These are phyloP conservation scores for Drosophila neonasuta DNA, from an alignment of 2,888 invertebrate genomes.

Conservation along the genomic window DNA sequence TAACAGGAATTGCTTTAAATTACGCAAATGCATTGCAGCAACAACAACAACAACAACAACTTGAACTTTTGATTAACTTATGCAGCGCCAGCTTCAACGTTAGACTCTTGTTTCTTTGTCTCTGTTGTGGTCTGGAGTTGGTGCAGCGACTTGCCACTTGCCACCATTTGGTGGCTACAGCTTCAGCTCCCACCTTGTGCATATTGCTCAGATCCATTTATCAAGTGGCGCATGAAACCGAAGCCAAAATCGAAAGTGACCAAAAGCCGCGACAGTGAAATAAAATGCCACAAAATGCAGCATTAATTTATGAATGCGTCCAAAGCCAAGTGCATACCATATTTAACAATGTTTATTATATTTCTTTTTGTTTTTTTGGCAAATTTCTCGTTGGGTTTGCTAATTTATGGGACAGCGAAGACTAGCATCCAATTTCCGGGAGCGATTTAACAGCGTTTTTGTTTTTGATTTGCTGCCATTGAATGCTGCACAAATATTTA, in stretches of 20 bases:
- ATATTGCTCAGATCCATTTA: constrained; percentile 56
- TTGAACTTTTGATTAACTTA: constrained; percentile 78
- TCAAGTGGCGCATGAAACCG: constrained; percentile 50
- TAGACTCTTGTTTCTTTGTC: constrained; percentile 20
- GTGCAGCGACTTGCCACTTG: too few species aligned
- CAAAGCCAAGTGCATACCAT: constrained; percentile 12
- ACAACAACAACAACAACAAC: constrained; percentile 26
- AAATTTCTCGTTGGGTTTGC: constrained; percentile 19
- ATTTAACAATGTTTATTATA: background rate
- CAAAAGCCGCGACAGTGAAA: constrained; percentile 63
- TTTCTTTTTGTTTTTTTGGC: constrained; percentile 31
- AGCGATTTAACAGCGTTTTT: constrained; percentile 19
- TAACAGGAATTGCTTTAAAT: constrained; percentile 76
- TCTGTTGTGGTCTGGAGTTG: background rate
- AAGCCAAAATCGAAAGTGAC: constrained; percentile 66
- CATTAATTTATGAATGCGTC: constrained; percentile 43
- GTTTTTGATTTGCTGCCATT: constrained; percentile 50
- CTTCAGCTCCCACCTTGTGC: constrained; percentile 16
- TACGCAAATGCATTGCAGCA: constrained; percentile 62
- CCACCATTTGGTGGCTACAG: constrained; percentile 11
- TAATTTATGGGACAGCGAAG: constrained; percentile 39
- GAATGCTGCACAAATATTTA: constrained; percentile 69
- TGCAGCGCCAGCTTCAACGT: constrained; percentile 37
- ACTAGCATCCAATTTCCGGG: constrained; percentile 51
- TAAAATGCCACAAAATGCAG: constrained; percentile 44